These are phyloP conservation scores for Rhincodon typus DNA, from an alignment of 2,797 vertebrate genomes.

Conservation along the genomic window DNA sequence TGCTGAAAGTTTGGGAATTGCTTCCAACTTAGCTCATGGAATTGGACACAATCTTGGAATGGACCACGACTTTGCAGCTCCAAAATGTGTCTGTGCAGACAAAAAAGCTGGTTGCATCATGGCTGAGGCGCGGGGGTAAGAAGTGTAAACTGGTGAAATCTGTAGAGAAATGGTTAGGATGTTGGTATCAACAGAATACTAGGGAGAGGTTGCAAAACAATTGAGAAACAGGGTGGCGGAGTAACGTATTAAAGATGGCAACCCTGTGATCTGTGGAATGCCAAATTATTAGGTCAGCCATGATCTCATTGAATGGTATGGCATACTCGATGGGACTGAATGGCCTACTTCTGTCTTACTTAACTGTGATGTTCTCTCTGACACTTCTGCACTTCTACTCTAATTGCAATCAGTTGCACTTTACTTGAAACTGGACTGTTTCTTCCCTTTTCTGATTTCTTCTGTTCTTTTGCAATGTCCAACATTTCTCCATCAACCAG, in stretches of 20 bases:
- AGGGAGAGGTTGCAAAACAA: neutral
- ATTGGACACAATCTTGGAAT: conserved; percentile 36
- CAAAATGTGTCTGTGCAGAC: conserved; percentile 1
- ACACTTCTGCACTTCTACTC: neutral
- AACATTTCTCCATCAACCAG: too few relatives aligned
- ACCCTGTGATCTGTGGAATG: too few relatives aligned
- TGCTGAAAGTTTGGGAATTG: conserved; percentile 28
- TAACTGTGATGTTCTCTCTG: neutral
- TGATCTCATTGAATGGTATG: too few relatives aligned
- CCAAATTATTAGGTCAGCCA: too few relatives aligned
- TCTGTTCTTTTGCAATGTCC: too few relatives aligned
- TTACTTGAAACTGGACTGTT: too few relatives aligned
- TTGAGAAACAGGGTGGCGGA: neutral
- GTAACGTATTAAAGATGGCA: too few relatives aligned
- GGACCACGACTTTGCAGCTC: conserved; percentile 16
- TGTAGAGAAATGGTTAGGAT: neutral
- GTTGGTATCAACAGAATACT: neutral
- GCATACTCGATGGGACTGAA: too few relatives aligned
- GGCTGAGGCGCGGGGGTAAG: conserved; percentile 9
- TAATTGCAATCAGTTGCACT: neutral
- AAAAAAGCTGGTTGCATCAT: conserved; percentile 29
- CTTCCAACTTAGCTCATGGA: conserved; percentile 33
- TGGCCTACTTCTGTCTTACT: too few relatives aligned
- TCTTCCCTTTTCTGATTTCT: too few relatives aligned
- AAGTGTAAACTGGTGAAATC: neutral